A percentile compares a stretch with the other conserved stretches of the same genome.
Evolutionary conservation across 2,113 vertebrate species (phyloP).

Genomic region (Lichenostomus cassidix): DNA sequence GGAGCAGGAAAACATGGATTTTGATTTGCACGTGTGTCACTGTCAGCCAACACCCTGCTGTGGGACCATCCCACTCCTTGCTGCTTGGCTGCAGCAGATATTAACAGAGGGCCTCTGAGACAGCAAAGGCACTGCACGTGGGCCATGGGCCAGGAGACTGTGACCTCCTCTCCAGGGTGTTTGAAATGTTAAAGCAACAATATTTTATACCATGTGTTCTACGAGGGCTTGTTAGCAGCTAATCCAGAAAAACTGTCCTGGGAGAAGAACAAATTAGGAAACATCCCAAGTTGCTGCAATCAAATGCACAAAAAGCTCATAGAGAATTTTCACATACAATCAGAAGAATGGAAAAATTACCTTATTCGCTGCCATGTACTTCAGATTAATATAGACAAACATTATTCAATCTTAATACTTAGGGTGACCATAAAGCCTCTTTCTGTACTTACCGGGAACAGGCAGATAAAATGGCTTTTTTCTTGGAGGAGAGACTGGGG

Average conservation of each 20-base stretch:
- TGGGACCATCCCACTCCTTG: neutral
- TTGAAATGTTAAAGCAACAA: slow-evolving; percentile 36
- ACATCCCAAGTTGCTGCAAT: slow-evolving; percentile 33
- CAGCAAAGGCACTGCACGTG: neutral
- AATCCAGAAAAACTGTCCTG: slow-evolving; percentile 32
- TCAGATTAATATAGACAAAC: slow-evolving; percentile 46
- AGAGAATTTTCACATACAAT: slow-evolving; percentile 39
- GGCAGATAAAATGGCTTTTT: neutral
- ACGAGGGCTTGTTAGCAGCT: neutral
- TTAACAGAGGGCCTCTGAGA: neutral
- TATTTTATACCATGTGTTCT: neutral
- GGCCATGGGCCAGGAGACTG: neutral
- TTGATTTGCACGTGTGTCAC: neutral
- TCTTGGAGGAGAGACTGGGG: neutral
- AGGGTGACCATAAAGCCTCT: neutral
- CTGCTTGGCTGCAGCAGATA: neutral
- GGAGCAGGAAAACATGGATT: neutral
- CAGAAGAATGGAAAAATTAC: slow-evolving; percentile 39
- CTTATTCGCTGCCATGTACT: slow-evolving; percentile 45
- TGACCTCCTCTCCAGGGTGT: neutral
- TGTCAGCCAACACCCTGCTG: neutral
- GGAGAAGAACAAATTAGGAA: slow-evolving; percentile 40
- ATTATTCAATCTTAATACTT: slow-evolving; percentile 43
- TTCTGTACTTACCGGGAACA: neutral
- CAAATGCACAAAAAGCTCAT: slow-evolving; percentile 23